Evolutionary conservation across 2,797 vertebrate genomes (phyloP).

Genomic region (Eremophila alpestris): DNA sequence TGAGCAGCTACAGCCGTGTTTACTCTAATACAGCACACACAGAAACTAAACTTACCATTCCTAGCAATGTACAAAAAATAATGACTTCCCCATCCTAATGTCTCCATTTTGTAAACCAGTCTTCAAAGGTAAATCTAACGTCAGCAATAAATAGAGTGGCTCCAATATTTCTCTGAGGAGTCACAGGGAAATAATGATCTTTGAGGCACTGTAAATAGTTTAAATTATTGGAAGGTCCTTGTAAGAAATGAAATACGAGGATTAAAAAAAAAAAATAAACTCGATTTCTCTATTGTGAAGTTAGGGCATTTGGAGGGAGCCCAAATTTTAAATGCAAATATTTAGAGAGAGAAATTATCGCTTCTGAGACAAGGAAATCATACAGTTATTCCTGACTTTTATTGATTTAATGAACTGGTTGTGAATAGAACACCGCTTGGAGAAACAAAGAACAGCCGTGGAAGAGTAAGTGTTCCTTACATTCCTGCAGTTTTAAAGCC

Average conservation of each 20-base stretch:
- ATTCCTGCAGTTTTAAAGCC: constrained; percentile 11
- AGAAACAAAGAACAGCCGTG: neutral
- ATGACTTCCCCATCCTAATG: constrained; percentile 65
- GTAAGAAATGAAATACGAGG: constrained; percentile 70
- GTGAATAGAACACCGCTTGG: neutral
- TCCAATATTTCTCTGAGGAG: constrained; percentile 67
- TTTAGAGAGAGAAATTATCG: constrained; percentile 61
- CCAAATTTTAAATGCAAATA: constrained; percentile 71
- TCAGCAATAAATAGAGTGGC: constrained; percentile 70
- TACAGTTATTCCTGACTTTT: constrained; percentile 50
- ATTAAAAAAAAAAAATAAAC: neutral
- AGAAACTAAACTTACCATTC: constrained; percentile 58
- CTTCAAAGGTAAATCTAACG: constrained; percentile 72
- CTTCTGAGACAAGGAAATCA: constrained; percentile 61
- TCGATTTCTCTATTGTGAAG: constrained; percentile 29
- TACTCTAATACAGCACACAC: constrained; percentile 38
- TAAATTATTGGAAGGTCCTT: constrained; percentile 73
- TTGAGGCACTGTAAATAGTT: constrained; percentile 73
- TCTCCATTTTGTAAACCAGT: constrained; percentile 74
- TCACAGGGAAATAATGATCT: constrained; percentile 69
- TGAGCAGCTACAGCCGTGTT: constrained; percentile 22
- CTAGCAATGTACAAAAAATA: constrained; percentile 58
- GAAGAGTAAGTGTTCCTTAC: constrained; percentile 12
- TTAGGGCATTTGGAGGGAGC: constrained; percentile 44
- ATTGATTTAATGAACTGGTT: constrained; percentile 50